Evolutionary conservation across 2,113 vertebrate genomes (phyloP).

Genomic region (Daboia siamensis): DNA sequence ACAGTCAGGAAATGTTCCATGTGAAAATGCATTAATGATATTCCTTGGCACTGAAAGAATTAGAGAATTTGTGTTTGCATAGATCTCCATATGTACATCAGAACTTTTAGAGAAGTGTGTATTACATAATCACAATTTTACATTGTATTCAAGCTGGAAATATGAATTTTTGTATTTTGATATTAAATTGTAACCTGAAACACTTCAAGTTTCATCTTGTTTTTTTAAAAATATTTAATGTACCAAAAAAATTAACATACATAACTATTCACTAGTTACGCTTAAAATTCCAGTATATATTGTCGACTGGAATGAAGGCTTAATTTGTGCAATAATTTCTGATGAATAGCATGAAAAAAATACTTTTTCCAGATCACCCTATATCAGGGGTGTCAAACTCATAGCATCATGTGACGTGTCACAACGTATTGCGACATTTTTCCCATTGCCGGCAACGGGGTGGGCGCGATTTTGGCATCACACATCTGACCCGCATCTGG

Average conservation of each 20-base stretch:
- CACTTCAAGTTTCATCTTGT: not conserved
- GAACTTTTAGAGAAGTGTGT: not conserved
- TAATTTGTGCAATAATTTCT: not conserved
- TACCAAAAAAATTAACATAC: not conserved
- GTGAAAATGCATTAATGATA: not conserved
- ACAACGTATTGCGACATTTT: no score
- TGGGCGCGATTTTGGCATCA: no score
- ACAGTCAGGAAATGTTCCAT: not conserved
- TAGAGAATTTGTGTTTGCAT: not conserved
- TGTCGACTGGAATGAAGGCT: not conserved
- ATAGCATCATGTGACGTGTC: no score
- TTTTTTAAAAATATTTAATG: slow-evolving; percentile 22
- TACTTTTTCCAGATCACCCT: not conserved
- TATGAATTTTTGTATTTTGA: not conserved
- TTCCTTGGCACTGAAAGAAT: not conserved
- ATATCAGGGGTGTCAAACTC: not conserved
- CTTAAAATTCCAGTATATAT: not conserved
- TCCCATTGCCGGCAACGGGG: no score
- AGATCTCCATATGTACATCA: not conserved
- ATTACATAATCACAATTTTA: slow-evolving; percentile 21
- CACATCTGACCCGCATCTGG: no score
- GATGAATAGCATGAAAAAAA: slow-evolving; percentile 16
- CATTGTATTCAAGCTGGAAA: not conserved
- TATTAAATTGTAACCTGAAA: not conserved
- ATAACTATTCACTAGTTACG: not conserved